Percentiles rank a stretch among this genome's conserved stretches.
Evolutionary conservation across 1,140 invertebrate genomes (phyloP).

Genomic region (Thaumatotibia leucotreta): DNA sequence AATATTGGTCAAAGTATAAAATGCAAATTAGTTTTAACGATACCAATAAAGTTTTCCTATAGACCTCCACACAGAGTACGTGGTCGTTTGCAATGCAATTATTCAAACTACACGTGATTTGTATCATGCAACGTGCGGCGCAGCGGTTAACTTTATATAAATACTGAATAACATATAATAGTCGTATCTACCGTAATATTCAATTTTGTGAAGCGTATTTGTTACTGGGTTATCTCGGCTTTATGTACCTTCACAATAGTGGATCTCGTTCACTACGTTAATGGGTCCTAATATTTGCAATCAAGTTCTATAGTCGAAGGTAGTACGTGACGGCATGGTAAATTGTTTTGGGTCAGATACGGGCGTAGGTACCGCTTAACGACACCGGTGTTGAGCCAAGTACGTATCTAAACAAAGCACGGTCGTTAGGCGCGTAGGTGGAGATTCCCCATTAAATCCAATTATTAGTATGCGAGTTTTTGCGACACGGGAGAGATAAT

Average conservation of each 20-base stretch:
- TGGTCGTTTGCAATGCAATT: constrained; percentile 1
- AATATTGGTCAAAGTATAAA: neutral
- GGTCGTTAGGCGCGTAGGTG: constrained; percentile 55
- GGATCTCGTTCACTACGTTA: neutral
- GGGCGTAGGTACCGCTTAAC: constrained; percentile 15
- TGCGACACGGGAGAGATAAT: constrained; percentile 52
- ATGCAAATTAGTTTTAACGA: neutral
- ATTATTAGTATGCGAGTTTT: constrained; percentile 66
- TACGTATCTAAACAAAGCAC: constrained; percentile 51
- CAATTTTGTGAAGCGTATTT: constrained; percentile 6
- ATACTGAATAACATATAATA: neutral
- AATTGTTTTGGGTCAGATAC: constrained; percentile 14
- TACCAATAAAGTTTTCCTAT: neutral
- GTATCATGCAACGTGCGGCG: neutral
- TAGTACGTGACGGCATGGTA: constrained; percentile 16
- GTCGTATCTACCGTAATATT: neutral
- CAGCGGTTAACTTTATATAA: constrained; percentile 6
- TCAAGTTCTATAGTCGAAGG: constrained; percentile 11
- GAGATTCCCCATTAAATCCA: constrained; percentile 63
- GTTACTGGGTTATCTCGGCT: constrained; percentile 2
- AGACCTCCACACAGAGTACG: neutral
- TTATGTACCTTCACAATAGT: neutral
- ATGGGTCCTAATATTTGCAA: constrained; percentile 12
- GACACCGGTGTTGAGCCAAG: constrained; percentile 20
- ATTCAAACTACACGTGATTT: constrained; percentile 9